Base-by-base conservation (phyloP, 92 coral and sea anemone genomes). In the Zoanthus sansibaricus region DNA sequence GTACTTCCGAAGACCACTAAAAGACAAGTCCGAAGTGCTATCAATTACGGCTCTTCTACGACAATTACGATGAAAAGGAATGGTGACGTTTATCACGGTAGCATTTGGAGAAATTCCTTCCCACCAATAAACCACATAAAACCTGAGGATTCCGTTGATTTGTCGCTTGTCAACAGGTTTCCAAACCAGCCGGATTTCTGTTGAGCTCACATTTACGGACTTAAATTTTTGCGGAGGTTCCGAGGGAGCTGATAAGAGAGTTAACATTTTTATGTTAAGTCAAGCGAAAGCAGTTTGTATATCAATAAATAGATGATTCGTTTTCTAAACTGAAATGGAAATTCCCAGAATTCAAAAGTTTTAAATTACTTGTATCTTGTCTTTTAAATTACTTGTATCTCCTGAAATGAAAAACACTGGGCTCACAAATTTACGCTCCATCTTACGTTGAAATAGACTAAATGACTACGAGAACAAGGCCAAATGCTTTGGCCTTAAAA, bases 101-200 rank as follows among this genome's bases (percentile, higher is more conserved):
- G 45, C 71, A 46, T 77, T 80, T 12, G 87, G 62, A 2, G 87
- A 88, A 20, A 31, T 54, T 20, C 88, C 79, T 20, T 76, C 78
- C 14, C 88, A 90, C 70, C 91, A 93, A 15, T 82, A 86, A 46
- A 96, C 88, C 25, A 91, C 85, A 64, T 94, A 93, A 16, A 84
- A 93, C 15, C 91, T 87, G 25, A 91, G 42, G 5, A 86, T 20
- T 16, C 98, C 98, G 56, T 94, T 95, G 11, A 88, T 77, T 71
- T 89, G 91, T 33, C 66, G 79, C 17, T 62, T 47, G 45, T 92
- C 93, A 11, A 96, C 94, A 6, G 89, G 95, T 17, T 73, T 21
- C 98, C 98, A 96, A 0, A 56, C 52, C 33, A 96, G 82, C n/a
- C 94, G 95, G 10, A 96, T 89, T 75, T 88, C 54, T 0, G 92